Percentiles rank a stretch among this genome's conserved stretches.
Evolutionary conservation across 2,888 invertebrate genomes (phyloP).

Genomic region (Caenorhabditis sp.): DNA sequence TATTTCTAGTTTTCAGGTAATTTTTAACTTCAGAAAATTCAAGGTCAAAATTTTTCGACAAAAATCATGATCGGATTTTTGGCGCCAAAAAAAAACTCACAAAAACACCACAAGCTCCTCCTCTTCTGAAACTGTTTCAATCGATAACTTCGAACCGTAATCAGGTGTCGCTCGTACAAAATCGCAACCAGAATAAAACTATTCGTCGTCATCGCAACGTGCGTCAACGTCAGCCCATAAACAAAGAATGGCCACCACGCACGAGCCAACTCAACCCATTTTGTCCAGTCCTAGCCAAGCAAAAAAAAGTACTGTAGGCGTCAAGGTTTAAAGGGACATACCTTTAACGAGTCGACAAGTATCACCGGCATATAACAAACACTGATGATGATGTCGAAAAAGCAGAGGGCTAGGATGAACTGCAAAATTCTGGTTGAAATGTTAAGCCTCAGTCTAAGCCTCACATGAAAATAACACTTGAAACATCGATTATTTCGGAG

Average conservation of each 20-base stretch:
- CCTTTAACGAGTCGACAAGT: constrained; percentile 41
- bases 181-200: constrained; percentile 42
- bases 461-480: constrained; percentile 49
- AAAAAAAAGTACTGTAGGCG: neutral
- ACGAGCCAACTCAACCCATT: constrained; percentile 40
- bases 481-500: constrained; percentile 41
- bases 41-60: too few relatives aligned
- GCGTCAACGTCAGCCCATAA: constrained; percentile 45
- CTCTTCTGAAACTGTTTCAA: constrained; percentile 43
- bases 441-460: too few relatives aligned
- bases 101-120: constrained; percentile 38
- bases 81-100: constrained; percentile 11
- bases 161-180: constrained; percentile 42
- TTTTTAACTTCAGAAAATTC: too few relatives aligned
- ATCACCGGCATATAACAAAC: constrained; percentile 49
- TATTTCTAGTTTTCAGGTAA: too few relatives aligned
- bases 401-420: constrained; percentile 44
- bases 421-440: constrained; percentile 15
- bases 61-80: too few relatives aligned
- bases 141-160: constrained; percentile 38
- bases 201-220: constrained; percentile 46
- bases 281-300: constrained; percentile 47
- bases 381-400: constrained; percentile 46
- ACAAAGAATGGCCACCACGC: constrained; percentile 51
- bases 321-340: neutral